Conservation (phyloP, 2,888 invertebrate genomes). For the Phasia obesa region DNA sequence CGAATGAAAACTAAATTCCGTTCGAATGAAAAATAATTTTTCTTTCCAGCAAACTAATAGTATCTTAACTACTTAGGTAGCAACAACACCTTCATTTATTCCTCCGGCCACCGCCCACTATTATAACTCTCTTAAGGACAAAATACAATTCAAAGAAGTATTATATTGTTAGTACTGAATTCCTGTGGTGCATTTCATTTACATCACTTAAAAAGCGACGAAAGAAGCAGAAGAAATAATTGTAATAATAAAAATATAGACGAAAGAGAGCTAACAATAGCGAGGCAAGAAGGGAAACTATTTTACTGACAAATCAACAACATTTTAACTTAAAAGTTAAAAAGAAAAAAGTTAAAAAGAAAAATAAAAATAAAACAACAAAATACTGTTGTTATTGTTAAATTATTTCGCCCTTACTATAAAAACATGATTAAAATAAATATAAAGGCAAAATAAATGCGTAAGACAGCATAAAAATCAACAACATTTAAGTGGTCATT, state of each 20-base stretch:
- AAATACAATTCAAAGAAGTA: not conserved
- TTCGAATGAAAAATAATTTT: too few relatives aligned
- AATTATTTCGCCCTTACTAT: slow-evolving; percentile 24
- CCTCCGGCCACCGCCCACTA: not conserved
- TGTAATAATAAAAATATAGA: not conserved
- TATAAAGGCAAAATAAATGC: slow-evolving; percentile 26
- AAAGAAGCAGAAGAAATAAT: too few relatives aligned
- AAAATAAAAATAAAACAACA: slow-evolving; percentile 36
- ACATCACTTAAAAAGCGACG: slow-evolving; percentile 28
- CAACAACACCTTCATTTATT: not conserved
- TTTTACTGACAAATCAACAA: not conserved
- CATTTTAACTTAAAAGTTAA: slow-evolving; percentile 13
- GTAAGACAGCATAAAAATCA: slow-evolving; percentile 40
- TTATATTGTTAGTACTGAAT: not conserved
- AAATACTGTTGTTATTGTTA: slow-evolving; percentile 45
- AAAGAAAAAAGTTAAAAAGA: not conserved
- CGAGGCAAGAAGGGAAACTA: not conserved
- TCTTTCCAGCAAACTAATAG: too few relatives aligned
- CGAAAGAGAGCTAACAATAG: slow-evolving; percentile 13
- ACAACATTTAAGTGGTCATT: slow-evolving; percentile 58
- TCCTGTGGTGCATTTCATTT: slow-evolving; percentile 9
- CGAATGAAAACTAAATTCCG: too few relatives aligned
- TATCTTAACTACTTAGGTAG: not conserved
- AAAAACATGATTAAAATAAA: slow-evolving; percentile 18
- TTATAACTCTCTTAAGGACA: not conserved